Conservation (phyloP, 2,113 vertebrate species). For the Phalacrocorax brasilianus region DNA sequence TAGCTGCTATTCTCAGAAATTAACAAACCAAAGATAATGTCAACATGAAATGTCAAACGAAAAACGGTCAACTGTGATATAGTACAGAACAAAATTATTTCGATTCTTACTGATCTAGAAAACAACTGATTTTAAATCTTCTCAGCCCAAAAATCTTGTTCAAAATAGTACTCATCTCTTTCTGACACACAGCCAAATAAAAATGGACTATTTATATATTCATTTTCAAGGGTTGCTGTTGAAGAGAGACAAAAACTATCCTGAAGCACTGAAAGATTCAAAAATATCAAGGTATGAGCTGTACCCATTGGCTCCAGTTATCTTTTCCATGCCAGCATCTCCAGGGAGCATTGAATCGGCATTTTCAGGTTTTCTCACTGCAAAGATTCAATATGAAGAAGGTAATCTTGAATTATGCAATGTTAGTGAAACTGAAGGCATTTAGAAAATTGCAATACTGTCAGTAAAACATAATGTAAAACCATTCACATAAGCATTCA, state of each 20-base stretch:
- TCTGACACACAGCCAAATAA: not conserved
- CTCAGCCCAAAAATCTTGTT: not conserved
- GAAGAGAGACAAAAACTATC: constrained; percentile 16
- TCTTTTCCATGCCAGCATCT: not conserved
- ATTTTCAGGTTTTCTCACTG: not conserved
- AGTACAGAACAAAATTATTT: not conserved
- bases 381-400: not conserved
- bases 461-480: not conserved
- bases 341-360: not conserved
- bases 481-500: not conserved
- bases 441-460: not conserved
- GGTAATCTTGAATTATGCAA: not conserved
- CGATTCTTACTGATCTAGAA: not conserved
- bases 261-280: not conserved
- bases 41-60: not conserved
- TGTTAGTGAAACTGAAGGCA: not conserved
- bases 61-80: not conserved
- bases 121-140: not conserved
- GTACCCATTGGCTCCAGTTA: not conserved
- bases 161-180: not conserved
- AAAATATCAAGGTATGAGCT: constrained; percentile 10
- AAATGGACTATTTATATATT: constrained; percentile 38
- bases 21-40: not conserved
- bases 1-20: not conserved
- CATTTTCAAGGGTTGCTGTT: not conserved